Conservation (phyloP, 1,140 invertebrate genomes). For the Drosophila ananassae region DNA sequence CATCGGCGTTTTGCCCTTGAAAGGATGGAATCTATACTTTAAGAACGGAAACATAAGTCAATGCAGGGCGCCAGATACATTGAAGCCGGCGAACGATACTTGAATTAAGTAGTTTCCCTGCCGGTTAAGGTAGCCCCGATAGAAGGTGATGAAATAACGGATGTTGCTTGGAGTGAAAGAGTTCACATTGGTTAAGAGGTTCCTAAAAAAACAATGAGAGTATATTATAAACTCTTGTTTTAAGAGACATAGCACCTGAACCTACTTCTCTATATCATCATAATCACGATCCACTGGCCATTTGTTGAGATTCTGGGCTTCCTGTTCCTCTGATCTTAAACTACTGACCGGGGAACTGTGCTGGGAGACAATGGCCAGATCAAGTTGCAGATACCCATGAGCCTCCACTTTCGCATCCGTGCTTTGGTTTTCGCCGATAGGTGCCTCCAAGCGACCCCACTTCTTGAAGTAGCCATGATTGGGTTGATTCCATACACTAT, state of each 20-base stretch:
- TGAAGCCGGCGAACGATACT: slow-evolving; percentile 82
- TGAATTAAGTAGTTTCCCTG: slow-evolving; percentile 78
- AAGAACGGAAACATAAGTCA: slow-evolving; percentile 48
- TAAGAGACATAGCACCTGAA: background rate
- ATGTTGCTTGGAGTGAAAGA: slow-evolving; percentile 60
- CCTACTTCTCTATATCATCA: slow-evolving; percentile 90
- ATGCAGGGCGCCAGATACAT: slow-evolving; percentile 56
- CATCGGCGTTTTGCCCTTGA: slow-evolving; percentile 83
- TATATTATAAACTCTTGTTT: background rate
- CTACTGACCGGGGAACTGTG: slow-evolving; percentile 22
- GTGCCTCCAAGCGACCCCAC: slow-evolving; percentile 89
- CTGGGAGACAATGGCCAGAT: slow-evolving; percentile 88
- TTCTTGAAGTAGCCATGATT: slow-evolving; percentile 92
- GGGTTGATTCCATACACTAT: slow-evolving; percentile 88
- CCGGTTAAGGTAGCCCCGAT: slow-evolving; percentile 60
- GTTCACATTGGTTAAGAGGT: slow-evolving; percentile 86
- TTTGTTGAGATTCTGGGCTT: slow-evolving; percentile 81
- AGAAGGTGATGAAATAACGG: slow-evolving; percentile 70
- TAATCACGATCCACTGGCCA: slow-evolving; percentile 86
- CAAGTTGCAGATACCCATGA: slow-evolving; percentile 88
- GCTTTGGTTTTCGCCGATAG: slow-evolving; percentile 86
- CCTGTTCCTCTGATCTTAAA: slow-evolving; percentile 25
- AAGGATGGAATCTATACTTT: slow-evolving; percentile 71
- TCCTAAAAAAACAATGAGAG: slow-evolving; percentile 84
- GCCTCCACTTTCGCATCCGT: slow-evolving; percentile 46